Evolutionary conservation across 1,140 invertebrate species (phyloP), one percentile per base, ranked within the genome.

Genomic region (Diorhabda sublineata): DNA sequence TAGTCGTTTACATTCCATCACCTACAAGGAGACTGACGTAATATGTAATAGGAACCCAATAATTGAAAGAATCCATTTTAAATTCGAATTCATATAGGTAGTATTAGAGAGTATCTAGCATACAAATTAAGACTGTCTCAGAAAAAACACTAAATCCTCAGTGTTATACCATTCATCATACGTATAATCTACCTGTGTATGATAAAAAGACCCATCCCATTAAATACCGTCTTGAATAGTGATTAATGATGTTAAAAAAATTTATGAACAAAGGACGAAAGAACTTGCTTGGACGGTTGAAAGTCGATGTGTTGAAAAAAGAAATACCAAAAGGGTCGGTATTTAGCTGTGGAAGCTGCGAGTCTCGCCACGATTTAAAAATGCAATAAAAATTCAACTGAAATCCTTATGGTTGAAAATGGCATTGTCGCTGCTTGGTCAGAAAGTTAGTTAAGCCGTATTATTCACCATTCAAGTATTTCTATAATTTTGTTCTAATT

Each of bases 141-240:
- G 26, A 26, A 26, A 26, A 59, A 59, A 64, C 42, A 64, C 47
- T n/a, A 64, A 64, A 41, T 57, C 63, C 47, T 26, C 63, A 64
- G 63, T 41, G 61, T 62, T 43, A 45, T 62, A 7, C 61, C 61
- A 65, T 65, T 9, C 64, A 65, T 65, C 64, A 65, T 65, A 26
- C 11, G 45, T 44, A 57, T 56, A 65, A 65, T 57, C 56, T 57
- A 65, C 47, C 64, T 57, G 26, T 57, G 11, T 56, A 65, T 57
- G 45, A 45, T 65, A 65, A 65, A 64, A 65, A 65, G 64, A 42
- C 64, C 64, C 64, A 65, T 65, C 64, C 64, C 64, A 65, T 65
- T 65, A 52, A 65, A 65, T 42, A 57, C 44, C 64, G 47, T 52
- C 56, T 57, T 65, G 64, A 65, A 57, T 47, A 45, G 64, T 65